Conservation (phyloP, 2,797 vertebrate genomes). For the Parauchenoglanis ngamensis region DNA sequence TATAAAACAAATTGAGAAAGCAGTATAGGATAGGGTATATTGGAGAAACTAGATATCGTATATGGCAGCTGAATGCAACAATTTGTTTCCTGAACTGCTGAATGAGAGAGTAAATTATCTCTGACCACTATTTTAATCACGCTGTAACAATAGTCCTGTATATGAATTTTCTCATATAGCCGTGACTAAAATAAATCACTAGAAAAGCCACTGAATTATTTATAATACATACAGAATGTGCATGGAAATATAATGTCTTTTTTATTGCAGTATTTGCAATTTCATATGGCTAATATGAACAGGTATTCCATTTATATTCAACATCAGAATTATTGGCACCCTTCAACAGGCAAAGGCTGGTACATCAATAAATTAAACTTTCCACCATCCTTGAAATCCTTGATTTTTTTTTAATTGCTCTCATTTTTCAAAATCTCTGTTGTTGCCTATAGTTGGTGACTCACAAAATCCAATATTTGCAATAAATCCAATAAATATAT, state of each 20-base stretch:
- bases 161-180: neutral
- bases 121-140: slow-evolving; percentile 14
- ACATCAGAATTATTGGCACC: neutral
- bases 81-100: neutral
- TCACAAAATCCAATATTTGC: neutral
- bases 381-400: neutral
- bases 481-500: too few species aligned
- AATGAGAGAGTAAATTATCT: slow-evolving; percentile 1
- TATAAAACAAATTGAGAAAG: neutral
- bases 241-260: neutral
- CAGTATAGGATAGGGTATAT: neutral
- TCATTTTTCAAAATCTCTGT: too few species aligned
- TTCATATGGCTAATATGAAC: neutral
- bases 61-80: neutral
- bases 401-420: too few species aligned
- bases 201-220: slow-evolving; percentile 5
- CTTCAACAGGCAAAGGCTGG: neutral
- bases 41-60: neutral
- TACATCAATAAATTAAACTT: neutral
- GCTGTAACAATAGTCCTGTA: neutral
- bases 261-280: neutral
- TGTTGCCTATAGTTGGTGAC: too few species aligned
- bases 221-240: neutral
- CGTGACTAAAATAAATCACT: slow-evolving; percentile 7
- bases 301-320: neutral